Conservation (phyloP, 2,113 vertebrate species). For the Sander vitreus region DNA sequence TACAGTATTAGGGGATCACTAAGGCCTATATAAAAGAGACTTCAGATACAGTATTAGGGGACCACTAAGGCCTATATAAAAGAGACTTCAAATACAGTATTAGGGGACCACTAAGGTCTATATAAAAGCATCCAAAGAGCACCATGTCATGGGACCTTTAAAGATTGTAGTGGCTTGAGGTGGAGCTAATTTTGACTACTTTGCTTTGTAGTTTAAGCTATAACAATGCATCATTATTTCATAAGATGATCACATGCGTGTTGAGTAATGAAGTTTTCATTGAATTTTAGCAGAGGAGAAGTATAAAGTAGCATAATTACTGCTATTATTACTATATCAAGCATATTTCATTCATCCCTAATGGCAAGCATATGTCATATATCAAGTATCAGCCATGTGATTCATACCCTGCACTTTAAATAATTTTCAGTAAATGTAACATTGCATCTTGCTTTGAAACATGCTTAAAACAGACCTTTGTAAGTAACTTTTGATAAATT, state of each 20-base stretch:
- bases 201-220: not conserved
- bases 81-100: too few species aligned
- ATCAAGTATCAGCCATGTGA: conserved; percentile 27
- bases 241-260: not conserved
- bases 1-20: too few species aligned
- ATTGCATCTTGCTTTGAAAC: conserved; percentile 26
- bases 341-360: conserved; percentile 30
- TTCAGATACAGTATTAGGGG: too few species aligned
- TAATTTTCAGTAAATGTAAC: not conserved
- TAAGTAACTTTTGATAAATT: conserved; percentile 2
- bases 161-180: not conserved
- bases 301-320: not conserved
- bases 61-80: too few species aligned
- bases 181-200: not conserved
- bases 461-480: conserved; percentile 3
- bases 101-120: too few species aligned
- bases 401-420: conserved; percentile 28
- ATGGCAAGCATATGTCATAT: conserved; percentile 27
- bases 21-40: too few species aligned
- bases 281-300: not conserved
- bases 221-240: not conserved
- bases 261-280: not conserved
- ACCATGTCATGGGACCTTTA: too few species aligned
- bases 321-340: conserved; percentile 19
- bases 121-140: too few species aligned